phyloP scores from a whole-genome alignment of 2,797 vertebrate genomes.

The Todus mexicanus region DNA sequence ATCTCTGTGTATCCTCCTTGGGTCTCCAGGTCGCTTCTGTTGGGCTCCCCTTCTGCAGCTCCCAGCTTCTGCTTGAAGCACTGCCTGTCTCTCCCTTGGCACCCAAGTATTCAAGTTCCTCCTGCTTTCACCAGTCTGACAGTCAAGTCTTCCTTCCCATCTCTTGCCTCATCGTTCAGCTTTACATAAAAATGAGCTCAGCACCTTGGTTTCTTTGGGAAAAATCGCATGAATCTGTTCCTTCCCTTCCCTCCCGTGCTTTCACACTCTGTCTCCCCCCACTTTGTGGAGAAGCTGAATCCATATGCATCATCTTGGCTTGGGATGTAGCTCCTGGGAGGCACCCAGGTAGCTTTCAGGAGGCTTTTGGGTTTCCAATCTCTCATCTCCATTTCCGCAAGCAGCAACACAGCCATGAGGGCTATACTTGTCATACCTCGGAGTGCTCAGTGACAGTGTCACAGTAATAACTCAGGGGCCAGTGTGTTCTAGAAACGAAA shows the following conservation, averaged over 20 bases:
- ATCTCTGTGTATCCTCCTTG: neutral
- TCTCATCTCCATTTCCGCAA: fast-evolving
- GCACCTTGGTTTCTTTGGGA: neutral
- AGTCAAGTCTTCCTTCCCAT: neutral
- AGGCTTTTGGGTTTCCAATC: neutral
- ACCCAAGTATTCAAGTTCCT: neutral
- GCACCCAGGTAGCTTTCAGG: neutral
- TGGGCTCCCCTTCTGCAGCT: neutral
- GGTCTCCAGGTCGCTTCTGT: neutral
- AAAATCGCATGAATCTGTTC: neutral
- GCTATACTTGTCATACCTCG: neutral
- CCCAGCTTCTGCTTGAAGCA: neutral
- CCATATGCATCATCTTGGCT: neutral
- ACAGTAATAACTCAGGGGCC: neutral
- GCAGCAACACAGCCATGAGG: neutral
- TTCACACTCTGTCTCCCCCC: neutral
- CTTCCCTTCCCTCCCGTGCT: neutral
- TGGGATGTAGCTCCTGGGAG: neutral
- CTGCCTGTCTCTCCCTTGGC: fast-evolving
- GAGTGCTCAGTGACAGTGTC: neutral
- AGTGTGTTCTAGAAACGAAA: fast-evolving
- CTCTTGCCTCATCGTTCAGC: neutral
- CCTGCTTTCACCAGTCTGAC: neutral
- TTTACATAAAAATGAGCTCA: neutral
- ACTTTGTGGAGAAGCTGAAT: neutral